These are phyloP conservation scores for Vireo altiloquus DNA, from an alignment of 2,113 vertebrate species.

Conservation along the genomic window DNA sequence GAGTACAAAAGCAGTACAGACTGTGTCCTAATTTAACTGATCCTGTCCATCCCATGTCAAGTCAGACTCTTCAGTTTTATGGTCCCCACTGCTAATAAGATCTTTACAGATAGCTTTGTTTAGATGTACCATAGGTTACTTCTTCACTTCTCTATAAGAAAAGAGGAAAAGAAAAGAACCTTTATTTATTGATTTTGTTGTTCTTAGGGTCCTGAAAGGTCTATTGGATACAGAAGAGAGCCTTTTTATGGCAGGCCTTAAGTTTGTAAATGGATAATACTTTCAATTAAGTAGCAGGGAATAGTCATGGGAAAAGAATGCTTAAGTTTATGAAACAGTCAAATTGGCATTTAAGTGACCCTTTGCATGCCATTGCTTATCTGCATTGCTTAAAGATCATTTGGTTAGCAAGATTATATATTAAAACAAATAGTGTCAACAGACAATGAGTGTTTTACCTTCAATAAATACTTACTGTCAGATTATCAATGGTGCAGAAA, in stretches of 20 bases:
- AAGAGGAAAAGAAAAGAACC: neutral
- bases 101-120: conserved; percentile 65
- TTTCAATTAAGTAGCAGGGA: conserved; percentile 76
- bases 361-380: conserved; percentile 81
- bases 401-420: conserved; percentile 81
- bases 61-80: conserved; percentile 60
- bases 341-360: conserved; percentile 85
- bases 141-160: conserved; percentile 59
- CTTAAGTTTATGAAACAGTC: conserved; percentile 78
- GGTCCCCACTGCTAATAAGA: conserved; percentile 29
- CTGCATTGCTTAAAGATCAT: conserved; percentile 77
- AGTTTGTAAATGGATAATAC: conserved; percentile 80
- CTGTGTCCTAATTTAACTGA: conserved; percentile 53
- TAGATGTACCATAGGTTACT: conserved; percentile 43
- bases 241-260: conserved; percentile 72
- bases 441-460: conserved; percentile 80
- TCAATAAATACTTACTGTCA: conserved; percentile 87
- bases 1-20: conserved; percentile 50
- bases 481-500: conserved; percentile 81
- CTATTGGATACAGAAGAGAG: conserved; percentile 70
- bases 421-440: conserved; percentile 84
- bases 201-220: conserved; percentile 73
- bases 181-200: conserved; percentile 81
- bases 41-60: conserved; percentile 38
- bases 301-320: conserved; percentile 80